These are phyloP conservation scores for Falco columbarius DNA, from an alignment of 2,797 vertebrate species.

Conservation along the genomic window DNA sequence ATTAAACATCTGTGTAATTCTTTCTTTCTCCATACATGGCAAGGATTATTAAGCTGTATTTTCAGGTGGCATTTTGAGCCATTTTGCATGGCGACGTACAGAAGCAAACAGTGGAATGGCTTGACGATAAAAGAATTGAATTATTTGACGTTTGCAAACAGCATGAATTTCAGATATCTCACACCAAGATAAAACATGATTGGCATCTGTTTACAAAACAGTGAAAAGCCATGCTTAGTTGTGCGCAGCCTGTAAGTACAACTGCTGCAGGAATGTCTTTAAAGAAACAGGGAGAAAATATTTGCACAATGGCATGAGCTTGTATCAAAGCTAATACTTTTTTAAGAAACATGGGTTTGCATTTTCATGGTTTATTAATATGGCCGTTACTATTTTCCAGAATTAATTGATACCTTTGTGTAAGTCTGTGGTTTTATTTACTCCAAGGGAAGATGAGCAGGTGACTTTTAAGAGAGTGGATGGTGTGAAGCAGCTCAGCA, in stretches of 20 bases:
- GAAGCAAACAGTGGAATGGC: background rate
- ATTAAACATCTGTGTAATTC: conserved; percentile 68
- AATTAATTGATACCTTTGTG: background rate
- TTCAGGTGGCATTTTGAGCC: conserved; percentile 29
- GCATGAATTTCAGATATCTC: background rate
- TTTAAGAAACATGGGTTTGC: background rate
- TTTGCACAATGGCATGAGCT: background rate
- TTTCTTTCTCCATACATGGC: conserved; percentile 10
- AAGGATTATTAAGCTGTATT: conserved; percentile 53
- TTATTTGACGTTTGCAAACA: conserved; percentile 20
- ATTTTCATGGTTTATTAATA: background rate
- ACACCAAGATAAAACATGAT: background rate
- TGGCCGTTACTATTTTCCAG: background rate
- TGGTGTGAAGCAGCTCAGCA: background rate
- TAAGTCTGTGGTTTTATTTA: background rate
- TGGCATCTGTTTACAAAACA: background rate
- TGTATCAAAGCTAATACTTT: background rate
- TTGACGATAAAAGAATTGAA: conserved; percentile 1
- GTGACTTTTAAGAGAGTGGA: background rate
- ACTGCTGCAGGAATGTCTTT: background rate
- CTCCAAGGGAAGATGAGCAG: background rate
- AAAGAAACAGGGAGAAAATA: background rate
- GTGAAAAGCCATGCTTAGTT: background rate
- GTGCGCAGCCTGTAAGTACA: background rate
- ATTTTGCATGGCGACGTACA: background rate